A percentile compares a stretch with the other conserved stretches of the same genome.
Conservation (phyloP, 1,140 invertebrate genomes). For the Galleria mellonella region DNA sequence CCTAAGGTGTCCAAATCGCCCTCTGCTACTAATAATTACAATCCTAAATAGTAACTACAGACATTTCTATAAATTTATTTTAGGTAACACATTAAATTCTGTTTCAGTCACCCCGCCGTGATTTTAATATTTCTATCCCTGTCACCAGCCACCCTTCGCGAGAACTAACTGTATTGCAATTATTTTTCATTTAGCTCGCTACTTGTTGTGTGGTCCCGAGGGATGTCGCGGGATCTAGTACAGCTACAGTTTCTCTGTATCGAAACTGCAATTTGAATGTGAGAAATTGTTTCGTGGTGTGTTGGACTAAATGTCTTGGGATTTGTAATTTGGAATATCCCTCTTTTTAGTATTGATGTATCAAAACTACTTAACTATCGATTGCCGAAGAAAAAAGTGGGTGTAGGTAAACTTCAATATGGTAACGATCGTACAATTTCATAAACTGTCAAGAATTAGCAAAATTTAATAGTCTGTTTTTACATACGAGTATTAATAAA, state of each 20-base stretch:
- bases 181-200: constrained; percentile 68
- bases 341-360: constrained; percentile 13
- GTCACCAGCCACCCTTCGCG: constrained; percentile 9
- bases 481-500: too few relatives aligned
- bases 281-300: constrained; percentile 40
- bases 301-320: constrained; percentile 29
- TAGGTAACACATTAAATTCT: constrained; percentile 1
- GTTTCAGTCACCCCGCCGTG: constrained; percentile 8
- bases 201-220: constrained; percentile 50
- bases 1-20: constrained; percentile 15
- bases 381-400: too few relatives aligned
- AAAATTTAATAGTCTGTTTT: too few relatives aligned
- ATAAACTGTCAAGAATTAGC: too few relatives aligned
- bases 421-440: neutral
- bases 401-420: neutral
- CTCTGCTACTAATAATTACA: constrained; percentile 15
- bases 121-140: constrained; percentile 12
- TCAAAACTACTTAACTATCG: neutral
- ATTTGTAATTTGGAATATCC: constrained; percentile 39
- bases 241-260: constrained; percentile 25
- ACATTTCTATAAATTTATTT: neutral
- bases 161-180: constrained; percentile 30
- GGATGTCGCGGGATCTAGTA: constrained; percentile 54
- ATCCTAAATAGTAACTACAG: constrained; percentile 7
- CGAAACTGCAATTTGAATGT: constrained; percentile 58